Evolutionary conservation across 2,113 vertebrate species (phyloP).

Genomic region (Haplochromis burtoni): DNA sequence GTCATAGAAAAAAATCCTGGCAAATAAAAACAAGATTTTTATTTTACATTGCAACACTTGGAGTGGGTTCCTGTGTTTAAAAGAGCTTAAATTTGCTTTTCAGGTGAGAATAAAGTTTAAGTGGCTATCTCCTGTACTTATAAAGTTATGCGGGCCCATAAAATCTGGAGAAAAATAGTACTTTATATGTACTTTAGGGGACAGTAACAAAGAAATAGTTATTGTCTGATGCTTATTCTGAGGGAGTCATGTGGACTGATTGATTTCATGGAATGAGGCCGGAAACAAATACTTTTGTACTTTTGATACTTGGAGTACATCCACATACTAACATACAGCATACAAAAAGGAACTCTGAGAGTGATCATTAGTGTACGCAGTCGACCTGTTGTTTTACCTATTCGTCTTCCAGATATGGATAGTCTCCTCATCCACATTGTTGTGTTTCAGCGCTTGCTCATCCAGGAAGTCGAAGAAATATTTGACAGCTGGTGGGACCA

Average conservation of each 20-base stretch:
- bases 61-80: not conserved
- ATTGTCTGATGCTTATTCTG: not conserved
- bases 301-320: not conserved
- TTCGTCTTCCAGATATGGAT: conserved; percentile 99
- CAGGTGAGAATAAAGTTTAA: not conserved
- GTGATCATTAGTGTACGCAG: not conserved
- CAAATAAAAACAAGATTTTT: not conserved
- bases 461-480: conserved; percentile 99
- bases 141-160: not conserved
- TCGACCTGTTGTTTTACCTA: conserved; percentile 66
- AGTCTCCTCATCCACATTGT: conserved; percentile 93
- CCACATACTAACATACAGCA: not conserved
- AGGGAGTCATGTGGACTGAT: not conserved
- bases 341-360: not conserved
- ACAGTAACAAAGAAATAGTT: not conserved
- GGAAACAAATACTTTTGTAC: not conserved
- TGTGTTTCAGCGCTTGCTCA: conserved; percentile 91
- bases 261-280: not conserved
- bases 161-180: not conserved
- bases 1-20: not conserved
- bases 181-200: not conserved
- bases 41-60: not conserved
- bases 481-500: conserved; percentile 92
- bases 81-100: not conserved
- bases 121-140: not conserved